Percentiles rank a stretch among this genome's conserved stretches.
These are phyloP conservation scores for Pseudoatta argentina DNA, from an alignment of 1,140 invertebrate species.

Conservation along the genomic window DNA sequence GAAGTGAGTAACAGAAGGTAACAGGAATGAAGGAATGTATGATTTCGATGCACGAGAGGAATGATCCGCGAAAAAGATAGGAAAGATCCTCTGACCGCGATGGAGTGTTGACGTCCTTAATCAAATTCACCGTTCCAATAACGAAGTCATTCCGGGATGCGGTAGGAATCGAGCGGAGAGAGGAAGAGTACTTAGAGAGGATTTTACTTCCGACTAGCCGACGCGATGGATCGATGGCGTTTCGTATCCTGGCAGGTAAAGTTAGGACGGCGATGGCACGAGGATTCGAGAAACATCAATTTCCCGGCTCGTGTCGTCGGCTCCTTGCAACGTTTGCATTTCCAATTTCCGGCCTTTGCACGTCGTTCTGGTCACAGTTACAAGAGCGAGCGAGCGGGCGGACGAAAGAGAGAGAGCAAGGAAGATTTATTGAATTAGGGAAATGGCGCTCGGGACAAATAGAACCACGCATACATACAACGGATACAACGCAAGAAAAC, in stretches of 20 bases:
- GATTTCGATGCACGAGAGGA: conserved; percentile 18
- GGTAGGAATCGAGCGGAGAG: background rate
- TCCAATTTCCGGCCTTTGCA: conserved; percentile 64
- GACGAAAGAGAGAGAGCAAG: background rate
- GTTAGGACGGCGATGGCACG: background rate
- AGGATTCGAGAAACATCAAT: conserved; percentile 67
- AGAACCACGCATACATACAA: conserved; percentile 10
- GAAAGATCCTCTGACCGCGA: background rate
- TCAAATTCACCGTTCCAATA: conserved; percentile 39
- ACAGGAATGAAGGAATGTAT: background rate
- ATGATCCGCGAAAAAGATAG: conserved; percentile 14
- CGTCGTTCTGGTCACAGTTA: conserved; percentile 21
- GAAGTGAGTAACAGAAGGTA: background rate
- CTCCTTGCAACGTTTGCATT: conserved; percentile 68
- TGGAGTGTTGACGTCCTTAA: conserved; percentile 38
- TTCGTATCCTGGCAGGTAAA: conserved; percentile 34
- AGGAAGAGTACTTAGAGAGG: conserved; percentile 6
- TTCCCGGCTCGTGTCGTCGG: conserved; percentile 56
- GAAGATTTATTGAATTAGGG: conserved; percentile 37
- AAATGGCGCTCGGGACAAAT: conserved; percentile 14
- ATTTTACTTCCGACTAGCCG: conserved; percentile 58
- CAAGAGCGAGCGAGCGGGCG: background rate
- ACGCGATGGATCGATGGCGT: conserved; percentile 21
- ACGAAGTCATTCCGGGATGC: conserved; percentile 42
- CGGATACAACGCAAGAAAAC: conserved; percentile 10